These are phyloP conservation scores for Dermatemys mawii DNA, from an alignment of 2,113 vertebrate genomes.

Conservation along the genomic window DNA sequence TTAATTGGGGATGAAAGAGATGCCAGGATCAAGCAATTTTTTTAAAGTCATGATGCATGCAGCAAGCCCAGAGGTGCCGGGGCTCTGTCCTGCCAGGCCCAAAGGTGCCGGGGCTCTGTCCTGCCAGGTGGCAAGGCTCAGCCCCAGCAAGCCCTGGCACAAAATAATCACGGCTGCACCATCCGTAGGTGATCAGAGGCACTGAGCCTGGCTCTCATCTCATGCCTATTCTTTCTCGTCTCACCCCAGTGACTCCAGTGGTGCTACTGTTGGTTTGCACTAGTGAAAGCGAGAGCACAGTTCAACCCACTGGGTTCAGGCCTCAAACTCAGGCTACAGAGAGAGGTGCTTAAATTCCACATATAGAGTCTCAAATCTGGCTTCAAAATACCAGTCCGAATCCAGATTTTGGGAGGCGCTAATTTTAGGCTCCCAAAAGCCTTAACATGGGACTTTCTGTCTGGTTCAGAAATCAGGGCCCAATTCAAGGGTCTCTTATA, in stretches of 20 bases:
- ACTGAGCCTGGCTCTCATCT: fast-evolving
- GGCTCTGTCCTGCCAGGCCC: too few relatives aligned
- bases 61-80: too few relatives aligned
- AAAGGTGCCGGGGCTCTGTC: too few relatives aligned
- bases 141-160: too few relatives aligned
- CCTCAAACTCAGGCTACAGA: not conserved
- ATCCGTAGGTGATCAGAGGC: fast-evolving
- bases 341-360: not conserved
- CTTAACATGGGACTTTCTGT: not conserved
- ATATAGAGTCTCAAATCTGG: not conserved
- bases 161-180: too few relatives aligned
- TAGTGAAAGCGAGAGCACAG: not conserved
- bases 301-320: fast-evolving
- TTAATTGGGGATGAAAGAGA: too few relatives aligned
- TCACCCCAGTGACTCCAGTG: not conserved
- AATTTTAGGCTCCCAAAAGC: not conserved
- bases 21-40: too few relatives aligned
- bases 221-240: fast-evolving
- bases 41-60: too few relatives aligned
- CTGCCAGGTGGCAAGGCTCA: too few relatives aligned
- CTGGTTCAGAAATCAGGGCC: not conserved
- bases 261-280: not conserved
- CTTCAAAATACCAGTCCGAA: not conserved
- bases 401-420: not conserved
- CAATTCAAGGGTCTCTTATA: not conserved